phyloP scores from a whole-genome alignment of 2,888 invertebrate species.

The Orthosia incerta region DNA sequence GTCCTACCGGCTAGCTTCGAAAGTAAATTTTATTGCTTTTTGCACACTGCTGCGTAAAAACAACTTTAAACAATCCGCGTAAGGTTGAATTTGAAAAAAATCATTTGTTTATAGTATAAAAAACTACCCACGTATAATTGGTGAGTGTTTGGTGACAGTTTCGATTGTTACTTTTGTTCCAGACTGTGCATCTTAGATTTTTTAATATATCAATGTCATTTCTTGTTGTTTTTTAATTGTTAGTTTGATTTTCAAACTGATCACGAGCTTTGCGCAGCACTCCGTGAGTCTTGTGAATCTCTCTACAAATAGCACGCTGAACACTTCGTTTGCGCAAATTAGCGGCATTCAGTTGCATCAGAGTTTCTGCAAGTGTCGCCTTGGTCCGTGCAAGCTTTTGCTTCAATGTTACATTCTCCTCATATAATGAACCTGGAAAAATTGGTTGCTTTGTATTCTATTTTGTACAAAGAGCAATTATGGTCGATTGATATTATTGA shows the following conservation, averaged over 20 bases:
- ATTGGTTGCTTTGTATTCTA: not conserved
- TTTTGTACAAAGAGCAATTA: not conserved
- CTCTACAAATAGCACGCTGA: constrained; percentile 95
- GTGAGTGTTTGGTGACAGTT: no score
- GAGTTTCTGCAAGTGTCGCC: constrained; percentile 94
- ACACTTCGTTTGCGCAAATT: constrained; percentile 95
- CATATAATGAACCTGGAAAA: constrained; percentile 84
- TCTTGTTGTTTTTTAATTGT: constrained; percentile 18
- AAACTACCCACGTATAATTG: no score
- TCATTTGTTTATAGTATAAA: no score
- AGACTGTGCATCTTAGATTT: no score
- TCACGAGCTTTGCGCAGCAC: constrained; percentile 94
- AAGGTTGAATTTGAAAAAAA: no score
- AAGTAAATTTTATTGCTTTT: no score
- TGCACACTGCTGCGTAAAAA: no score
- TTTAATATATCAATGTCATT: no score
- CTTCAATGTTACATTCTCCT: constrained; percentile 94
- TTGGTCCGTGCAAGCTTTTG: constrained; percentile 93
- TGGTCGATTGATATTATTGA: not conserved
- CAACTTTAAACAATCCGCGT: no score
- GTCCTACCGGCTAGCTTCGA: no score
- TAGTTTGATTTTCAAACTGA: constrained; percentile 91
- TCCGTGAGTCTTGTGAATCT: constrained; percentile 95
- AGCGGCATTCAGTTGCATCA: constrained; percentile 93
- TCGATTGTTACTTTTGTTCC: no score